A percentile compares a stretch with the other conserved stretches of the same genome.
Conservation (phyloP, 2,113 vertebrate genomes). For the Paramormyrops kingsleyae region DNA sequence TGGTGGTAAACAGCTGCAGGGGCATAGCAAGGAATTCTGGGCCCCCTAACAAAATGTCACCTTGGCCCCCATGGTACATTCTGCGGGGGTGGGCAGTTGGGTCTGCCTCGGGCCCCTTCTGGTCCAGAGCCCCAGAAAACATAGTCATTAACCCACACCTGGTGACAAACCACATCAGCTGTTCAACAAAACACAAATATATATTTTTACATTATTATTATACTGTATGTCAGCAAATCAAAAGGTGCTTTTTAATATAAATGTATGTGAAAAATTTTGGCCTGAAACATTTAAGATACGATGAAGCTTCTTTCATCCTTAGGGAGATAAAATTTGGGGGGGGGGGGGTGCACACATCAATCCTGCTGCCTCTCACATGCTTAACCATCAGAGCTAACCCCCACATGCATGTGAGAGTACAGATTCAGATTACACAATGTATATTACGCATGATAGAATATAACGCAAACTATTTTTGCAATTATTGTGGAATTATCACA, state of each 20-base stretch:
- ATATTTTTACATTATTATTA: neutral
- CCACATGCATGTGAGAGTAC: neutral
- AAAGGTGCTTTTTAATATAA: neutral
- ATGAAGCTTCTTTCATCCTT: neutral
- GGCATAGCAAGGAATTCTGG: neutral
- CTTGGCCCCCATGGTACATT: neutral
- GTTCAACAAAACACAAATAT: neutral
- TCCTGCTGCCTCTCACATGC: too few relatives aligned
- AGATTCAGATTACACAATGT: neutral
- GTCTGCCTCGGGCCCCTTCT: neutral
- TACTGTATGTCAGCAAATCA: neutral
- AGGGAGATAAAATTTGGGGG: neutral
- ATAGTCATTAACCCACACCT: neutral
- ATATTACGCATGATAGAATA: neutral
- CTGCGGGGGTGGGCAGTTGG: neutral
- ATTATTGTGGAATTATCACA: neutral
- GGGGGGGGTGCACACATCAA: neutral
- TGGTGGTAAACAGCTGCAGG: neutral
- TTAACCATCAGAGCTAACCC: neutral
- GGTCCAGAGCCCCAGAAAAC: neutral
- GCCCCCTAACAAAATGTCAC: neutral
- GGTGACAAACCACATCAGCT: neutral
- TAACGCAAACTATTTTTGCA: neutral
- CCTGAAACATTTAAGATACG: neutral
- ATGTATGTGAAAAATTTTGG: neutral